These are phyloP conservation scores for Andrena cerasifolii DNA, from an alignment of 1,140 invertebrate species.

Conservation along the genomic window DNA sequence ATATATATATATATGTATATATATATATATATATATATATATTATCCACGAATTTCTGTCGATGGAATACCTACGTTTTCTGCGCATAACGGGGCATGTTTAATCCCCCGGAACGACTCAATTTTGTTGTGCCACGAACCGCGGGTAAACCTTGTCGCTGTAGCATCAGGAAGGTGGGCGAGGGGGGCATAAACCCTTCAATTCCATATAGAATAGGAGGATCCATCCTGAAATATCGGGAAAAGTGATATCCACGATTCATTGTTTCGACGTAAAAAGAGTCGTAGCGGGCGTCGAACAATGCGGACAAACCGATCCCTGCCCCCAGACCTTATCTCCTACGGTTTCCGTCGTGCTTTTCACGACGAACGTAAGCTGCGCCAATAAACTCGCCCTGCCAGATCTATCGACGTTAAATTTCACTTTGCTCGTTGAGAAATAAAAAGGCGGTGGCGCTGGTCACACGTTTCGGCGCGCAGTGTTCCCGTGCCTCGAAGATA, in stretches of 20 bases:
- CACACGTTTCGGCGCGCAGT: too few relatives aligned
- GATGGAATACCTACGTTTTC: conserved; percentile 33
- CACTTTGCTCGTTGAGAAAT: conserved; percentile 18
- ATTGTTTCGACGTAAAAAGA: conserved; percentile 58
- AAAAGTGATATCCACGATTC: conserved; percentile 45
- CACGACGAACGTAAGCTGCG: conserved; percentile 16
- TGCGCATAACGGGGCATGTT: conserved; percentile 56
- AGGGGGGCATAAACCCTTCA: conserved; percentile 42
- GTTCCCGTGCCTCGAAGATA: too few relatives aligned
- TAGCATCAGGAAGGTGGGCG: conserved; percentile 31
- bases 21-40: too few relatives aligned
- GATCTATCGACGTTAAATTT: conserved; percentile 34
- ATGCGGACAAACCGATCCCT: conserved; percentile 23
- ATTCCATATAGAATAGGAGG: conserved; percentile 62
- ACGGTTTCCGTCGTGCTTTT: conserved; percentile 34
- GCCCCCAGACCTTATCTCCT: conserved; percentile 35
- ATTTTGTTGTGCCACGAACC: conserved; percentile 68
- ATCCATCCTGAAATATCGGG: conserved; percentile 60
- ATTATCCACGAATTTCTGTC: conserved; percentile 43
- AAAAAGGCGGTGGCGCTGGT: too few relatives aligned
- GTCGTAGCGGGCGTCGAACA: conserved; percentile 28
- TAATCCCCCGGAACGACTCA: conserved; percentile 70
- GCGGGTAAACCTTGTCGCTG: conserved; percentile 66
- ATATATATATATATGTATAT: too few relatives aligned
- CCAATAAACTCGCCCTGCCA: conserved; percentile 14